These are phyloP conservation scores for Euphydryas editha DNA, from an alignment of 2,888 invertebrate species.

Conservation along the genomic window DNA sequence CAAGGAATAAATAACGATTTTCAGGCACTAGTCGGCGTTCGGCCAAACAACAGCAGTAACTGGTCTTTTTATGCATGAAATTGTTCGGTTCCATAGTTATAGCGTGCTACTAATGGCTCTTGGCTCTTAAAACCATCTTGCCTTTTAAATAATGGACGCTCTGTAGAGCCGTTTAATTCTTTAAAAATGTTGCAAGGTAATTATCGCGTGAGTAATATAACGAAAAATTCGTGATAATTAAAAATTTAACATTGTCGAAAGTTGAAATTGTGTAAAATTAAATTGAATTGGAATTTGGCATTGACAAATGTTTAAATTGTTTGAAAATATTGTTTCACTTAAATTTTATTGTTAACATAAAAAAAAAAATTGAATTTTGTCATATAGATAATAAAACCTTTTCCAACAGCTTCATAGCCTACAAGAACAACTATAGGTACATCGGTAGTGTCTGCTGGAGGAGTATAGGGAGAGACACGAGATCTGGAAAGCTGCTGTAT, in stretches of 20 bases:
- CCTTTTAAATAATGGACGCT: conserved; percentile 24
- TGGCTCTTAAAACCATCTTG: conserved; percentile 31
- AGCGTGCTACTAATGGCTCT: conserved; percentile 32
- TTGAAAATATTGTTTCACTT: no score
- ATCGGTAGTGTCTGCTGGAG: conserved; percentile 71
- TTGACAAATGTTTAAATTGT: no score
- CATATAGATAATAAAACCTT: conserved; percentile 56
- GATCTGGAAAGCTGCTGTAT: conserved; percentile 69
- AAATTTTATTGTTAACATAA: no score
- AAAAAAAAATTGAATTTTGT: not conserved
- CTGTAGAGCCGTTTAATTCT: not conserved
- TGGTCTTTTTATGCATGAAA: conserved; percentile 32
- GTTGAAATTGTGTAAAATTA: no score
- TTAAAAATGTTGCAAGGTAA: not conserved
- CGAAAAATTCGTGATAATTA: not conserved
- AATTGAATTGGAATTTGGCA: no score
- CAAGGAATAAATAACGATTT: conserved; percentile 33
- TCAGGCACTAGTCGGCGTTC: conserved; percentile 37
- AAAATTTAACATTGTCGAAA: no score
- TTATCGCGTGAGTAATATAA: not conserved
- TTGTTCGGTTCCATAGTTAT: conserved; percentile 24
- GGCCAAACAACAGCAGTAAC: conserved; percentile 38
- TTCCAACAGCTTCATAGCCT: conserved; percentile 71
- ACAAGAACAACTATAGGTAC: conserved; percentile 70
- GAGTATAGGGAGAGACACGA: conserved; percentile 57